Evolutionary conservation across 1,140 invertebrate genomes (phyloP), one percentile per base, ranked within the genome.

Genomic region (Ephestia elutella): DNA sequence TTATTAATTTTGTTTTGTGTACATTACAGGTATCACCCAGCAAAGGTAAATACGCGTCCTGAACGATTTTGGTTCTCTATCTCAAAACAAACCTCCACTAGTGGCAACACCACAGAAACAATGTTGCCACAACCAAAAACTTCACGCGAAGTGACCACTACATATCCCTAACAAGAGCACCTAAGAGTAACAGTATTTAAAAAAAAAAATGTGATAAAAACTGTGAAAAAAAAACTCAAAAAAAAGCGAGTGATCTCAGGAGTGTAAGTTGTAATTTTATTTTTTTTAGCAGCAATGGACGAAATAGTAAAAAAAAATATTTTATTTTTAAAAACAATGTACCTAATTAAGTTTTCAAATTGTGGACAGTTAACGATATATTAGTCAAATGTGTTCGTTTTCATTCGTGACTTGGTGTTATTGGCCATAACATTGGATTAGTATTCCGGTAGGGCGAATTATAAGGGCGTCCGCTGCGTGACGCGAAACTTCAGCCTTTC

Each of bases 171-270:
- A 77, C 19, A 68, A 64, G 68, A 70, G 69, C 77, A 86, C 81
- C 79, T 82, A 86, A 83, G 77, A 83, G 75, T 78, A 82, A 78
- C 82, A 86, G 82, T 86, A 86, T 86, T 86, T 73, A 59, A 78
- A 76, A 79, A 78, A 76, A 79, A 76, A 78, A 75, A 79, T 85
- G 75, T 82, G 74, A 78, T 78, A 81, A 78, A 81, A 78, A 74
- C 70, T 75, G 70, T 77, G 72, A 78, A 79, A 84, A 83, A 73
- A 66, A 70, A 70, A 70, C 64, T 66, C 60, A 66, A 78, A 82
- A 83, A 80, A 72, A 86, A 87, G 80, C 82, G 82, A 82, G 77
- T 78, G 84, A 87, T 87, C 82, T 87, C 84, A 85, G 66, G 77
- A 84, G 75, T 81, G 71, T 71, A 68, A 56, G 64, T 75, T 73